Base-by-base conservation (phyloP, 2,888 invertebrate genomes). In the Dermolepida albohirtum region DNA sequence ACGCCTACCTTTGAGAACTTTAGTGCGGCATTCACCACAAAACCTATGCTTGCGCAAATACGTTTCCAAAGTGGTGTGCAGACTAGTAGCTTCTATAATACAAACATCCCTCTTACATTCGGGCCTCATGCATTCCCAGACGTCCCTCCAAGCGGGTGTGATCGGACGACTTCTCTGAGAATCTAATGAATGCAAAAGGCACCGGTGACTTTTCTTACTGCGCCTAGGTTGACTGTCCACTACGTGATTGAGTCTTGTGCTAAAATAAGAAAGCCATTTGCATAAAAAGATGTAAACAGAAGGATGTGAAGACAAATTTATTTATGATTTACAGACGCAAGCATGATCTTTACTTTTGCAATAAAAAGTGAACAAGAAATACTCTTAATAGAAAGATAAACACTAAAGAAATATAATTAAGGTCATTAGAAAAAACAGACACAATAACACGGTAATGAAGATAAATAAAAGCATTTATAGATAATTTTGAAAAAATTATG, bases 1-100 rank as follows among this genome's bases (percentile, higher is more conserved):
- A 6, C 2, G 55, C 70, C 71, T 74, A 83, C 83, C 83, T 78
- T 82, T 82, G 74, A 89, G 82, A 70, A 97, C 96, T 87, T 96
- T 97, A 72, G 95, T 93, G 75, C 95, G 92, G 81, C 97, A 97
- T 80, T 97, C 97, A 1, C 92, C 90, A 80, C 97, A 97, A 84
- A 97, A 97, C 85, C 95, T 90, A 82, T 97, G 96, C 85, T 97
- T 97, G 75, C 93, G 89, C 70, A 97, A 87, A 84, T 97, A 97
- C 74, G 91, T 93, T 79, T 96, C 95, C 43, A 97, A 86, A 12
- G 96, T 96, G 70, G 91, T 90, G 78, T 94, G 91, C 70, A 97
- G 85, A 73, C 91, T 92, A 78, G 91, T 91, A 73, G 93, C 92
- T 83, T 96, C 94, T 65, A 97, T 92, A 57, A 95, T 89, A 50